Conservation (phyloP, 1,140 invertebrate genomes). For the Drosophila rhopaloa region DNA sequence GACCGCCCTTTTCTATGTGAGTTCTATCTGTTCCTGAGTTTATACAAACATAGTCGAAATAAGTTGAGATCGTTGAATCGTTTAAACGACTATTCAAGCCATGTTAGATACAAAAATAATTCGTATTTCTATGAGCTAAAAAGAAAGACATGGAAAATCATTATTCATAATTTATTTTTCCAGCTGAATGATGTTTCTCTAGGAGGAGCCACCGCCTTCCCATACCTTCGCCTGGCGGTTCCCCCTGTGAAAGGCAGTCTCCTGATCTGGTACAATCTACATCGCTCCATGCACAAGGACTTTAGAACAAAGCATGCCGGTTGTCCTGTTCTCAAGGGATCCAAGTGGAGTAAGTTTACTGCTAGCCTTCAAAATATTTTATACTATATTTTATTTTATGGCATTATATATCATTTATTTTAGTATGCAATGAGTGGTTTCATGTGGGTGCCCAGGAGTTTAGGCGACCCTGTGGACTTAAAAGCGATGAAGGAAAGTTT, state of each 20-base stretch:
- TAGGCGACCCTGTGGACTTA: slow-evolving; percentile 88
- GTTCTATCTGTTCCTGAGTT: neutral
- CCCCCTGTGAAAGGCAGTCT: slow-evolving; percentile 95
- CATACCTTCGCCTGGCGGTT: slow-evolving; percentile 92
- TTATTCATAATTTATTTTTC: neutral
- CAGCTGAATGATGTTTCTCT: slow-evolving; percentile 97
- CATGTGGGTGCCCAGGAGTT: slow-evolving; percentile 96
- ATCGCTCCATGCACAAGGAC: slow-evolving; percentile 95
- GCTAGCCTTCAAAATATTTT: too few relatives aligned
- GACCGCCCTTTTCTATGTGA: slow-evolving; percentile 71
- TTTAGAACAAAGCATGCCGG: slow-evolving; percentile 96
- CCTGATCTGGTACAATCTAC: slow-evolving; percentile 98
- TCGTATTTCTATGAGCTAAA: neutral
- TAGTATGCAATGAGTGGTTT: slow-evolving; percentile 97
- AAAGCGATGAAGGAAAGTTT: slow-evolving; percentile 51
- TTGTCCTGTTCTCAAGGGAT: slow-evolving; percentile 97
- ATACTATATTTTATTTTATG: too few relatives aligned
- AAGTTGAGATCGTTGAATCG: too few relatives aligned
- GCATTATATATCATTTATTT: slow-evolving; percentile 81
- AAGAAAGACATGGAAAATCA: neutral
- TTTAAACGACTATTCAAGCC: too few relatives aligned
- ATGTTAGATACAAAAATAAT: too few relatives aligned
- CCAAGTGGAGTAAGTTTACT: slow-evolving; percentile 92
- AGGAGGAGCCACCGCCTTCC: slow-evolving; percentile 98
- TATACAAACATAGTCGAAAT: neutral